A percentile compares a stretch with the other conserved stretches of the same genome.
These are phyloP conservation scores for Lepus timidus DNA, from an alignment of 2,113 vertebrate genomes.

Conservation along the genomic window DNA sequence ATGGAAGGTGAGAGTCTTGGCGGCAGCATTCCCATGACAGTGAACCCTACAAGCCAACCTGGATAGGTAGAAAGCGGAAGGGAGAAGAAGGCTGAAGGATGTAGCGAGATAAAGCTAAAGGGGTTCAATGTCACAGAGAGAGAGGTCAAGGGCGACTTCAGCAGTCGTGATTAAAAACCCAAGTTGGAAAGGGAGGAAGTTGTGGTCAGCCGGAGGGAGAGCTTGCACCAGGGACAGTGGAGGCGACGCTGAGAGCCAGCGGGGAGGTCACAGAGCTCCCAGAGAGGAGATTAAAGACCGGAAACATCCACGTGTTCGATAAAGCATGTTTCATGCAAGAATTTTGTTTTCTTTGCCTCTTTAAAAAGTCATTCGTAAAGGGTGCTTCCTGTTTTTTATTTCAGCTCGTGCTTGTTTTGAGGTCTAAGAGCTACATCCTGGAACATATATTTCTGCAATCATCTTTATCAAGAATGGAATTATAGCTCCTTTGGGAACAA, in stretches of 20 bases:
- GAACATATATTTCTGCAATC: constrained; percentile 33
- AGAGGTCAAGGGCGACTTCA: constrained; percentile 27
- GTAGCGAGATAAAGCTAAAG: neutral
- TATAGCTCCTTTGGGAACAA: constrained; percentile 23
- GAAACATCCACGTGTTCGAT: neutral
- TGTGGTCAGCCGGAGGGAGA: neutral
- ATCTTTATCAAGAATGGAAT: constrained; percentile 68
- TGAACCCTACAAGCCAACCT: neutral
- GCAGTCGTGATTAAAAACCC: constrained; percentile 7
- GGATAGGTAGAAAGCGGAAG: neutral
- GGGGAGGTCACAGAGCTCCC: neutral
- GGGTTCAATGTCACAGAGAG: neutral
- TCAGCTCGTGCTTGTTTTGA: constrained; percentile 59
- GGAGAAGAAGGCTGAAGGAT: neutral
- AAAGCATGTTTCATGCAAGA: neutral
- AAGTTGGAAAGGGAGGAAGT: neutral
- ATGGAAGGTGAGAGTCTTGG: no score
- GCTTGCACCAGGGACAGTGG: neutral
- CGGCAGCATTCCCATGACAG: accelerated
- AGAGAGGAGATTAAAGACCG: constrained; percentile 11
- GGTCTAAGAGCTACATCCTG: constrained; percentile 29
- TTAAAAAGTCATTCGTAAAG: constrained; percentile 42
- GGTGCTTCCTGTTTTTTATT: constrained; percentile 62
- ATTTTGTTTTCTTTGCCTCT: constrained; percentile 40
- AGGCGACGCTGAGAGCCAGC: neutral